Evolutionary conservation across 2,888 invertebrate species (phyloP).

Genomic region (Macrophya annulata): DNA sequence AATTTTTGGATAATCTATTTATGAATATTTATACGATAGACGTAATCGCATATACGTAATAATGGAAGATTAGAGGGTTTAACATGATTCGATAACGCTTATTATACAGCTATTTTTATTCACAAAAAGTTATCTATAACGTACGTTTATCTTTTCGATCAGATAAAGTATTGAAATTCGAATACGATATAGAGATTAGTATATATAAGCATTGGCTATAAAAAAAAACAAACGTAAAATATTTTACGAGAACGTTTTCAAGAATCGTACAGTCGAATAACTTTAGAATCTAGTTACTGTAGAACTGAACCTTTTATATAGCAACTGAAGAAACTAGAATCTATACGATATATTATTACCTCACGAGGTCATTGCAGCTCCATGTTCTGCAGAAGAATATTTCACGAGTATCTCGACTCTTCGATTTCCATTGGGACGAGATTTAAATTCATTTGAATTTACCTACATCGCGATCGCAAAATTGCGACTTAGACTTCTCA

Average conservation of each 20-base stretch:
- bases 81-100: neutral
- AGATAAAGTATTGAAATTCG: neutral
- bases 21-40: neutral
- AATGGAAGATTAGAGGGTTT: neutral
- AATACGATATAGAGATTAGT: slow-evolving; percentile 20
- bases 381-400: neutral
- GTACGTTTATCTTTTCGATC: neutral
- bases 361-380: neutral
- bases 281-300: slow-evolving; percentile 22
- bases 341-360: neutral
- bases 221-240: slow-evolving; percentile 12
- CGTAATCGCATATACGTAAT: neutral
- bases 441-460: slow-evolving; percentile 1
- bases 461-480: neutral
- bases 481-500: neutral
- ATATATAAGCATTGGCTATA: neutral
- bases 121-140: neutral
- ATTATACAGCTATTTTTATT: neutral
- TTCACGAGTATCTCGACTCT: neutral
- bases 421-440: neutral
- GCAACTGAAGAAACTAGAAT: neutral
- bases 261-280: neutral
- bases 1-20: neutral
- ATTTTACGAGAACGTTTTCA: slow-evolving; percentile 18
- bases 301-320: neutral